phyloP scores from a whole-genome alignment of 2,888 invertebrate genomes.

The Kuschelorhynchus macadamiae region DNA sequence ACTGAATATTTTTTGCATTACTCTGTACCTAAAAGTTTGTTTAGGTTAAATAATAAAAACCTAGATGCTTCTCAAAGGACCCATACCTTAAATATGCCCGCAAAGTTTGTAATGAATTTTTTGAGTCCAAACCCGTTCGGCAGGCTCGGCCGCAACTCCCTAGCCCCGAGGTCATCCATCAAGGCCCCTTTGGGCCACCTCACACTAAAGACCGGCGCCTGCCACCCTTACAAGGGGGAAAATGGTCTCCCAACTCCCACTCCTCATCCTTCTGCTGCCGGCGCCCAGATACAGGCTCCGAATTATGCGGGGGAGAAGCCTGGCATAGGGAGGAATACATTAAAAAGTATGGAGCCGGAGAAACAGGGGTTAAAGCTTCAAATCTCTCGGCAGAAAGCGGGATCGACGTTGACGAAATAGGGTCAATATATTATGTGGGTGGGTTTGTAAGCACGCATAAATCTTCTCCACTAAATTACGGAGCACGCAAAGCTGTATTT shows the following conservation, averaged over 20 bases:
- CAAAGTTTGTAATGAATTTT: slow-evolving; percentile 62
- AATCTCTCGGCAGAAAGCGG: slow-evolving; percentile 45
- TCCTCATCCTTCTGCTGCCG: slow-evolving; percentile 61
- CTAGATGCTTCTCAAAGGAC: slow-evolving; percentile 59
- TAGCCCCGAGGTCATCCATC: slow-evolving; percentile 69
- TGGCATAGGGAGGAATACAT: slow-evolving; percentile 50
- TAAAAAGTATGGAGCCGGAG: slow-evolving; percentile 48
- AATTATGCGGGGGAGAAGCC: slow-evolving; percentile 48
- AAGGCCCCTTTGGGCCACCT: slow-evolving; percentile 64
- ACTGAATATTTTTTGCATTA: too few relatives aligned
- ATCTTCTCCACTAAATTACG: slow-evolving; percentile 44
- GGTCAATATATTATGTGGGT: slow-evolving; percentile 50
- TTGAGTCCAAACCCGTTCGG: slow-evolving; percentile 66
- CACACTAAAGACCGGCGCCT: slow-evolving; percentile 62
- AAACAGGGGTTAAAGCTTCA: slow-evolving; percentile 41
- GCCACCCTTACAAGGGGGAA: slow-evolving; percentile 59
- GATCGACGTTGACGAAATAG: slow-evolving; percentile 50
- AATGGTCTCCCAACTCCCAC: slow-evolving; percentile 54
- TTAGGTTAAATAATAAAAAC: slow-evolving; percentile 22
- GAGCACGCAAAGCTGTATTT: slow-evolving; percentile 31
- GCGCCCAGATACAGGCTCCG: slow-evolving; percentile 46
- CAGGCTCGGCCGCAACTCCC: slow-evolving; percentile 54
- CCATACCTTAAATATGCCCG: slow-evolving; percentile 61
- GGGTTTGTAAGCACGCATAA: slow-evolving; percentile 42
- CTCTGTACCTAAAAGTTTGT: too few relatives aligned